These are phyloP conservation scores for Suricata suricatta DNA, from an alignment of 2,113 vertebrate species.

Conservation along the genomic window DNA sequence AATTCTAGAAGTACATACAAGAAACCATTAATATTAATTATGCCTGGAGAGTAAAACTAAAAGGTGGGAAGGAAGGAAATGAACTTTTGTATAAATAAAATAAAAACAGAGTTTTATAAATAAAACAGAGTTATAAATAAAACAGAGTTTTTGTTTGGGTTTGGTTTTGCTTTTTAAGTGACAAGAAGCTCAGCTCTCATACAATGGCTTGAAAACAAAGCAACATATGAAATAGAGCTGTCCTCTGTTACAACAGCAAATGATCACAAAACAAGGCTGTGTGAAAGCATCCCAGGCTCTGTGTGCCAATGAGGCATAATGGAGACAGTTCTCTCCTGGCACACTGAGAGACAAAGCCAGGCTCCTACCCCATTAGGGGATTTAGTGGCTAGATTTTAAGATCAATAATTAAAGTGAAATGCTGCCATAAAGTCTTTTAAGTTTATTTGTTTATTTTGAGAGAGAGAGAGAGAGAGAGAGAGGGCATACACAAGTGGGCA, in stretches of 20 bases:
- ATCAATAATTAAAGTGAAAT: slow-evolving; percentile 54
- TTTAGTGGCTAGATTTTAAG: slow-evolving; percentile 39
- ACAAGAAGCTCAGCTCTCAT: not conserved
- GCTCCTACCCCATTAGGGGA: not conserved
- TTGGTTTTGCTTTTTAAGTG: not conserved
- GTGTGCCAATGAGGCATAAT: slow-evolving; percentile 69
- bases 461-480: too few relatives aligned
- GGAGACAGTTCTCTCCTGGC: slow-evolving; percentile 83
- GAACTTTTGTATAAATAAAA: not conserved
- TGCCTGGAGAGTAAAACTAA: not conserved
- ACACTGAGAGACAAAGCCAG: slow-evolving; percentile 75
- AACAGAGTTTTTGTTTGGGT: not conserved
- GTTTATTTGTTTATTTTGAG: too few relatives aligned
- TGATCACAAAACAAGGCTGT: slow-evolving; percentile 78
- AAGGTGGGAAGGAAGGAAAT: not conserved
- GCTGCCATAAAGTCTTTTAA: not conserved
- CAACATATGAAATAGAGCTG: slow-evolving; percentile 69
- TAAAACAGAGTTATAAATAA: too few relatives aligned
- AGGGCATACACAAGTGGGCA: too few relatives aligned
- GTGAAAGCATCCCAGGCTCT: slow-evolving; percentile 58
- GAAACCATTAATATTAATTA: not conserved
- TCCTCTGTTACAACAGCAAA: slow-evolving; percentile 60
- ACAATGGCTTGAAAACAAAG: slow-evolving; percentile 76
- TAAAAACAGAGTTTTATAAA: too few relatives aligned
- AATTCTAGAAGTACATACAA: not conserved